These are phyloP conservation scores for Aproaerema taeniolella DNA, from an alignment of 2,888 invertebrate genomes.

Conservation along the genomic window DNA sequence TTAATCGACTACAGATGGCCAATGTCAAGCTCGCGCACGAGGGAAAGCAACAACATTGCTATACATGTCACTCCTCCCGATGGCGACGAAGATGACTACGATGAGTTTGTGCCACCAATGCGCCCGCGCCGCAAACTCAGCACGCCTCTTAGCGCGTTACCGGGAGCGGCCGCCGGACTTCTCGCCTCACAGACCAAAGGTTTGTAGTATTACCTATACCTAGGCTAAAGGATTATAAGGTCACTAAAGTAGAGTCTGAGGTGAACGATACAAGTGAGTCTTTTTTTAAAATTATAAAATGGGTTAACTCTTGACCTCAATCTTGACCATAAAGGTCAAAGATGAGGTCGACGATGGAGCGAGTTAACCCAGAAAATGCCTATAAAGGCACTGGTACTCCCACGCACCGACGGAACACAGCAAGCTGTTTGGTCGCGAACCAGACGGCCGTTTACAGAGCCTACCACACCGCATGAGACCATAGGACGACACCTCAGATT, in stretches of 20 bases:
- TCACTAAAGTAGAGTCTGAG: not conserved
- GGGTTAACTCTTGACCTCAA: too few species aligned
- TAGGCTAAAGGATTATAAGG: too few species aligned
- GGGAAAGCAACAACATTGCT: conserved; percentile 52
- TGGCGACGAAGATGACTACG: conserved; percentile 57
- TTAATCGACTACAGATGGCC: conserved; percentile 56
- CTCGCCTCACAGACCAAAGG: conserved; percentile 33
- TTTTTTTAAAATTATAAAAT: not conserved
- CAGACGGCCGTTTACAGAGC: too few species aligned
- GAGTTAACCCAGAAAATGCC: too few species aligned
- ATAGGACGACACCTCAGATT: too few species aligned
- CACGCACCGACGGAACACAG: too few species aligned
- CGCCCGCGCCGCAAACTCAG: conserved; percentile 61
- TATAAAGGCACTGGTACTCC: too few species aligned
- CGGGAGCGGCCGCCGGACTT: conserved; percentile 43
- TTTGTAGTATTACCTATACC: not conserved
- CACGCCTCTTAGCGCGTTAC: conserved; percentile 54
- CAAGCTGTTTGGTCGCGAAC: too few species aligned
- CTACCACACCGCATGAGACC: too few species aligned
- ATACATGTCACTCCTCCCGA: conserved; percentile 71
- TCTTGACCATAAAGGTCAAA: too few species aligned
- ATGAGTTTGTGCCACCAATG: conserved; percentile 49
- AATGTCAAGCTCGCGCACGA: conserved; percentile 31
- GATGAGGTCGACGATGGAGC: too few species aligned
- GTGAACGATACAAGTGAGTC: not conserved